phyloP scores from a whole-genome alignment of 2,113 vertebrate species.

The Argyrosomus japonicus region DNA sequence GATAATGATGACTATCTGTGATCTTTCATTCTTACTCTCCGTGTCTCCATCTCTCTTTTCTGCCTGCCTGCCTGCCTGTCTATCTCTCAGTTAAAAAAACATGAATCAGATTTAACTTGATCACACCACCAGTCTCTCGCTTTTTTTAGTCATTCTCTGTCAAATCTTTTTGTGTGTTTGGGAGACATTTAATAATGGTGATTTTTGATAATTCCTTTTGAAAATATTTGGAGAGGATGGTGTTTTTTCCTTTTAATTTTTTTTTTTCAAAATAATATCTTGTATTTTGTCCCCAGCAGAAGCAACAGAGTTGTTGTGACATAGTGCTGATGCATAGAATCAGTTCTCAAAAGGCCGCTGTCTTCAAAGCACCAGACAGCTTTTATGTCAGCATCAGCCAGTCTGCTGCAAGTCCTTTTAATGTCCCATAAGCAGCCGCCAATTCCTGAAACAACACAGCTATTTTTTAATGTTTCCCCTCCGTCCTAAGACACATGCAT shows the following conservation, averaged over 20 bases:
- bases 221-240: constrained; percentile 29
- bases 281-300: constrained; percentile 23
- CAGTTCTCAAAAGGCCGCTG: constrained; percentile 46
- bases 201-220: constrained; percentile 35
- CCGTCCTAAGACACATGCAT: constrained; percentile 24
- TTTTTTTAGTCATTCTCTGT: neutral
- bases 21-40: constrained; percentile 62
- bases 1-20: constrained; percentile 76
- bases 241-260: constrained; percentile 10
- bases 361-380: constrained; percentile 70
- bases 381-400: constrained; percentile 69
- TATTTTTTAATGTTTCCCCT: constrained; percentile 19
- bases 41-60: constrained; percentile 43
- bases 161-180: neutral
- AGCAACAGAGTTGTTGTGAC: constrained; percentile 15
- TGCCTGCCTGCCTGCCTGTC: constrained; percentile 27
- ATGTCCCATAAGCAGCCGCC: constrained; percentile 51
- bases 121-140: neutral
- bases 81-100: constrained; percentile 11
- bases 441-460: constrained; percentile 47
- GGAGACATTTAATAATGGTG: constrained; percentile 8
- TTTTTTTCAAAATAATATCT: constrained; percentile 8
- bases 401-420: constrained; percentile 57
- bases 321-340: constrained; percentile 42
- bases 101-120: constrained; percentile 43